Percentiles rank a stretch among this genome's conserved stretches.
phyloP scores from a whole-genome alignment of 2,113 vertebrate species.

The Psittacus erithacus region DNA sequence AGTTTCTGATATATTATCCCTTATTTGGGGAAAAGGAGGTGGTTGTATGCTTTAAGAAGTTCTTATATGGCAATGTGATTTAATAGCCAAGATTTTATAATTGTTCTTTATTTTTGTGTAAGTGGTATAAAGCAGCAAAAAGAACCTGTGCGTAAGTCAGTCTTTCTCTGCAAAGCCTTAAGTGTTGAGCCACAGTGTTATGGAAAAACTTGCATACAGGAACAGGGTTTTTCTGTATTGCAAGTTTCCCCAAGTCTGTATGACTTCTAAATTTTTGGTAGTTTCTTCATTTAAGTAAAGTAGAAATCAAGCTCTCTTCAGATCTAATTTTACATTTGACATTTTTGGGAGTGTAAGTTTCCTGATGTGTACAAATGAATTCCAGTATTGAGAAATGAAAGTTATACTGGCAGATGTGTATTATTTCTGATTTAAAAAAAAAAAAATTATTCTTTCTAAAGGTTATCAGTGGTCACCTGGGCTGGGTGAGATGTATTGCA shows the following conservation, averaged over 20 bases:
- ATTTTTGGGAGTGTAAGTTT: neutral
- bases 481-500: slow-evolving; percentile 96
- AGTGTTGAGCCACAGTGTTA: neutral
- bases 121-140: neutral
- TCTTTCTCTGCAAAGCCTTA: neutral
- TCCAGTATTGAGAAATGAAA: neutral
- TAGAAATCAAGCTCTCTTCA: neutral
- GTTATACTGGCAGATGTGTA: neutral
- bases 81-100: neutral
- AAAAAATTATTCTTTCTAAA: slow-evolving; percentile 40
- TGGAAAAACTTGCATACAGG: neutral
- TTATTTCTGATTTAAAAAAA: neutral
- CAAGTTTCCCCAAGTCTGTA: neutral
- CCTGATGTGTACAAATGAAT: neutral
- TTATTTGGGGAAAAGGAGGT: neutral
- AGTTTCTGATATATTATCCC: neutral
- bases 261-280: neutral
- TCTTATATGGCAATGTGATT: neutral
- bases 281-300: neutral
- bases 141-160: neutral
- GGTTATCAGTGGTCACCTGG: slow-evolving; percentile 98
- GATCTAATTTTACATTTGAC: neutral
- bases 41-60: neutral
- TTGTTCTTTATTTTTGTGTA: neutral
- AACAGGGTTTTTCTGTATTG: neutral